phyloP scores from a whole-genome alignment of 2,888 invertebrate genomes.

The Mongoloraphidia duomilia region DNA sequence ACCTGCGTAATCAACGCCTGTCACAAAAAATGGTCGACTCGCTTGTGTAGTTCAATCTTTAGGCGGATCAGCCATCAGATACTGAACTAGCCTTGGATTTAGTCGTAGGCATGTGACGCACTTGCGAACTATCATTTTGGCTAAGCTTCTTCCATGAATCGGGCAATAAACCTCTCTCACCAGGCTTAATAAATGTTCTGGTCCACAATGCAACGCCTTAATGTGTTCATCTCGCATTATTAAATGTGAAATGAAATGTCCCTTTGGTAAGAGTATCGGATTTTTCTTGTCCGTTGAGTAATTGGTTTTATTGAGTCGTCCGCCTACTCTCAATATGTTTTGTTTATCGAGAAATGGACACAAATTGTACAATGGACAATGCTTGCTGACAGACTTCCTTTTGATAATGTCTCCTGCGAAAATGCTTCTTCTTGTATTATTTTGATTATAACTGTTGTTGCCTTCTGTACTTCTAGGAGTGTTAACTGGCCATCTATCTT shows the following conservation, averaged over 20 bases:
- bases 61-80: constrained; percentile 3
- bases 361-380: neutral
- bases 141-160: neutral
- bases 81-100: neutral
- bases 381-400: neutral
- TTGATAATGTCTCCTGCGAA: neutral
- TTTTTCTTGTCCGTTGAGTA: neutral
- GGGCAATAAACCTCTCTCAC: neutral
- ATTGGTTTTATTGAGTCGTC: neutral
- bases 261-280: neutral
- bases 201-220: neutral
- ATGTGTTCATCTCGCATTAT: neutral
- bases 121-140: neutral
- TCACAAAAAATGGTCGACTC: constrained; percentile 7
- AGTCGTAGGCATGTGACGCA: neutral
- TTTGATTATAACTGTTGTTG: no score
- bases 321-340: neutral
- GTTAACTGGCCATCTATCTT: no score
- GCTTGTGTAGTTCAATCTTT: constrained; percentile 4
- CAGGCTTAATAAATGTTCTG: neutral
- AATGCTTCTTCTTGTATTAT: no score
- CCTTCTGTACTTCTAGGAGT: no score
- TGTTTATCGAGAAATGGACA: neutral
- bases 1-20: constrained; percentile 10
- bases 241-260: neutral